These are phyloP conservation scores for Otus sunia DNA, from an alignment of 2,113 vertebrate genomes.

Conservation along the genomic window DNA sequence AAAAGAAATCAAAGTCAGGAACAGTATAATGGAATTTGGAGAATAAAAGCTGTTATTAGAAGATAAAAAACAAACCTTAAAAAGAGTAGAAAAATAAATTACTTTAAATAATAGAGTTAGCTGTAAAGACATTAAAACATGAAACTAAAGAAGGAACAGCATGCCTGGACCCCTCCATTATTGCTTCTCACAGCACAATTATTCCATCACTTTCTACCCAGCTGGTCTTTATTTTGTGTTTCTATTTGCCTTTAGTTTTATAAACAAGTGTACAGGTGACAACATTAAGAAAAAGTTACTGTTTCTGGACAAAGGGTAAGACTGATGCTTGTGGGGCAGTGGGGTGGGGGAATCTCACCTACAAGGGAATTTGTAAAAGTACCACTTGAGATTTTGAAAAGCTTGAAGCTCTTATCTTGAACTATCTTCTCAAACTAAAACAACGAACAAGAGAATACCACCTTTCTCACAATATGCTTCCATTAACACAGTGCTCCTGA, in stretches of 20 bases:
- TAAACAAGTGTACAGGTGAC: conserved; percentile 4
- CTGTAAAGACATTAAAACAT: background rate
- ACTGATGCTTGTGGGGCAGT: background rate
- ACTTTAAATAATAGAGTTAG: no score
- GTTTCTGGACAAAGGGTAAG: background rate
- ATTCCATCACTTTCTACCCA: background rate
- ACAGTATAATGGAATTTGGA: background rate
- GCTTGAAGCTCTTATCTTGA: background rate
- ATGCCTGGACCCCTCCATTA: background rate
- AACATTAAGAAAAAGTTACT: background rate
- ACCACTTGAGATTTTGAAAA: background rate
- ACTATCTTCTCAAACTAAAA: background rate
- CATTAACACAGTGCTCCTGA: background rate
- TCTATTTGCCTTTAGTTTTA: conserved; percentile 8
- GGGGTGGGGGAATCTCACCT: no score
- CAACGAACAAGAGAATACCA: background rate
- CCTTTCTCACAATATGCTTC: background rate
- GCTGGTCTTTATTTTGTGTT: conserved; percentile 21
- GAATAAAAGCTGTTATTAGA: background rate
- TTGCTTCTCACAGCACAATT: background rate
- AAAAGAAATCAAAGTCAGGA: background rate
- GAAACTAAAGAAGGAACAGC: background rate
- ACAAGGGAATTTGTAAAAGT: background rate
- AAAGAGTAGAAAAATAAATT: background rate
- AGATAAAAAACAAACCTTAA: background rate